These are phyloP conservation scores for Psylliodes chrysocephalus DNA, from an alignment of 2,888 invertebrate species.

Conservation along the genomic window DNA sequence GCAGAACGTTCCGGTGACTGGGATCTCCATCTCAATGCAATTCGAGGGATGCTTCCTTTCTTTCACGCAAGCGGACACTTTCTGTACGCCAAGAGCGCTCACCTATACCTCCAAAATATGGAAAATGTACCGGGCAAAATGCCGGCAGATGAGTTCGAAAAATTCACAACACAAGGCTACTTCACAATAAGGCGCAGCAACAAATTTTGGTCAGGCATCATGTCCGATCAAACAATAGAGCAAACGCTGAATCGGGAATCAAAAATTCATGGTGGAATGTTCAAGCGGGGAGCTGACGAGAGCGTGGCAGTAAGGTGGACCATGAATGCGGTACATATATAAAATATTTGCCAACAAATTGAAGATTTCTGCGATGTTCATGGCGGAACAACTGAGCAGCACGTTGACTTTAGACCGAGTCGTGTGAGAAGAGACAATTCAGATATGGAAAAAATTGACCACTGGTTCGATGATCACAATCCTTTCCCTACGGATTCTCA, in stretches of 20 bases:
- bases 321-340: constrained; percentile 31
- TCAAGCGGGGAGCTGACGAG: constrained; percentile 37
- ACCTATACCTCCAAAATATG: constrained; percentile 25
- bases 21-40: background rate
- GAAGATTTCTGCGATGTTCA: background rate
- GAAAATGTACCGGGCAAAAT: background rate
- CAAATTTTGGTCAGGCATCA: constrained; percentile 48
- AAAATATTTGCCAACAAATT: background rate
- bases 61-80: constrained; percentile 29
- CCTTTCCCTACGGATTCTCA: background rate
- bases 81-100: constrained; percentile 35
- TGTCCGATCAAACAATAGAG: constrained; percentile 53
- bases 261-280: constrained; percentile 46
- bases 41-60: background rate
- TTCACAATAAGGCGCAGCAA: constrained; percentile 37
- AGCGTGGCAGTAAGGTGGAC: constrained; percentile 41
- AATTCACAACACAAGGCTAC: constrained; percentile 38
- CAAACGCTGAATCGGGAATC: constrained; percentile 51
- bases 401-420: background rate
- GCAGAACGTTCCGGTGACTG: constrained; percentile 42
- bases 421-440: background rate
- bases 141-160: constrained; percentile 6
- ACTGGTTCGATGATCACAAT: constrained; percentile 1
- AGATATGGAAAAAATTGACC: background rate
- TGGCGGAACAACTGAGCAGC: background rate